phyloP scores from a whole-genome alignment of 2,797 vertebrate species.

The Microctenopoma lineatum region DNA sequence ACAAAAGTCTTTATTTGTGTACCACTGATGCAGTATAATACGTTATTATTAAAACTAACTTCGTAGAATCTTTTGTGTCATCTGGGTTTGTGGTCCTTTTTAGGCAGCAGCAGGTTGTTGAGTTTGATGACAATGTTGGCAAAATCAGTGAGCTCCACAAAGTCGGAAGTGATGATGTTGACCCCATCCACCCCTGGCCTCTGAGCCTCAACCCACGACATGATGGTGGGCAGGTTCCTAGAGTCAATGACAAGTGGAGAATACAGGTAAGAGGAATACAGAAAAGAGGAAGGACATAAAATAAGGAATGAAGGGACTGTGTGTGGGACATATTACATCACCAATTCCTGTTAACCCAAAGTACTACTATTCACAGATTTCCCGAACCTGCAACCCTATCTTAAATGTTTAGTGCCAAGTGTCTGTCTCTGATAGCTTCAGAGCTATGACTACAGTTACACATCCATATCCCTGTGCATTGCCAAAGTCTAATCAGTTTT shows the following conservation, averaged over 20 bases:
- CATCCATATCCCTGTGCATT: background rate
- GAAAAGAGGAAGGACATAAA: background rate
- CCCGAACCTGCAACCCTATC: background rate
- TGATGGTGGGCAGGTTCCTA: constrained; percentile 95
- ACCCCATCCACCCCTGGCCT: constrained; percentile 91
- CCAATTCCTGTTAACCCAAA: background rate
- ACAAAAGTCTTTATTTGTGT: constrained; percentile 4
- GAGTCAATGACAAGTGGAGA: background rate
- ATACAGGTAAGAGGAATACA: too few relatives aligned
- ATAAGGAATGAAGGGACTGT: background rate
- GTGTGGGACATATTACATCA: background rate
- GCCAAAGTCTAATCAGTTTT: constrained; percentile 19
- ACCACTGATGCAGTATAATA: background rate
- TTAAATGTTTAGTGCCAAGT: background rate
- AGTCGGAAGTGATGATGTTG: constrained; percentile 99
- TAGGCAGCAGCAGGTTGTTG: constrained; percentile 88
- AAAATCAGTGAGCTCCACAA: constrained; percentile 97
- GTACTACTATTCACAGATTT: background rate
- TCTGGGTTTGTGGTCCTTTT: constrained; percentile 62
- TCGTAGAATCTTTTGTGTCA: constrained; percentile 52
- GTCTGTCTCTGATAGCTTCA: constrained; percentile 20
- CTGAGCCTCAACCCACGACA: constrained; percentile 94
- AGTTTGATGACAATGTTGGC: constrained; percentile 93
- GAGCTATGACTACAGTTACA: background rate
- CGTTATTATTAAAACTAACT: constrained; percentile 16